A percentile compares a stretch with the other conserved stretches of the same genome.
Conservation (phyloP, 2,797 vertebrate genomes). For the Rhynchonycteris naso region DNA sequence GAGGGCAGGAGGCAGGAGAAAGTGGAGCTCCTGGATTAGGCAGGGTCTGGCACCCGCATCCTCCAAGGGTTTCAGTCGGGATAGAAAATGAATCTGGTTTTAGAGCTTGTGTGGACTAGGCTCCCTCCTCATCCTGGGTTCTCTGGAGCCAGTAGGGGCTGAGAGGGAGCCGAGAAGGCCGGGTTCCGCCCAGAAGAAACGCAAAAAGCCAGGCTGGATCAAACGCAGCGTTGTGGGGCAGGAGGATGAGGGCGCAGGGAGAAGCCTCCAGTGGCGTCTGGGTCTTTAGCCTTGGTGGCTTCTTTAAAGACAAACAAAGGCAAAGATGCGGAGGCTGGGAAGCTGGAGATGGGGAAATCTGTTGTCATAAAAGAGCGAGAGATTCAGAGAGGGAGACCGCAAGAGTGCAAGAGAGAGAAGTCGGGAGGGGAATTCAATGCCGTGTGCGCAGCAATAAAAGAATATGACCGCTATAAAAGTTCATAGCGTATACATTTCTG, state of each 20-base stretch:
- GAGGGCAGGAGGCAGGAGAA: background rate
- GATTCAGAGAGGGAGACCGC: conserved; percentile 56
- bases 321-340: conserved; percentile 85
- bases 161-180: background rate
- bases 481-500: conserved; percentile 99
- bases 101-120: background rate
- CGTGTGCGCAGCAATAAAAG: conserved; percentile 96
- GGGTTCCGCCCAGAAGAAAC: background rate
- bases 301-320: conserved; percentile 87
- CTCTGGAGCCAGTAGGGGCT: background rate
- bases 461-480: conserved; percentile 99
- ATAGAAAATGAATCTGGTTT: background rate
- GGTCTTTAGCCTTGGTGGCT: conserved; percentile 30
- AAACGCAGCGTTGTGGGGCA: background rate
- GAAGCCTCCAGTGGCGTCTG: conserved; percentile 8
- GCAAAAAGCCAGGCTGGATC: background rate
- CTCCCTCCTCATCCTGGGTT: background rate
- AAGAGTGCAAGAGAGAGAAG: conserved; percentile 82
- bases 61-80: background rate
- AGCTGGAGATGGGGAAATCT: conserved; percentile 88
- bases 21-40: background rate
- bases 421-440: conserved; percentile 91
- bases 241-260: background rate
- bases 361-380: conserved; percentile 89
- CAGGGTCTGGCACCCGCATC: background rate